Evolutionary conservation across 2,113 vertebrate species (phyloP).

Genomic region (Centropus unirufus): DNA sequence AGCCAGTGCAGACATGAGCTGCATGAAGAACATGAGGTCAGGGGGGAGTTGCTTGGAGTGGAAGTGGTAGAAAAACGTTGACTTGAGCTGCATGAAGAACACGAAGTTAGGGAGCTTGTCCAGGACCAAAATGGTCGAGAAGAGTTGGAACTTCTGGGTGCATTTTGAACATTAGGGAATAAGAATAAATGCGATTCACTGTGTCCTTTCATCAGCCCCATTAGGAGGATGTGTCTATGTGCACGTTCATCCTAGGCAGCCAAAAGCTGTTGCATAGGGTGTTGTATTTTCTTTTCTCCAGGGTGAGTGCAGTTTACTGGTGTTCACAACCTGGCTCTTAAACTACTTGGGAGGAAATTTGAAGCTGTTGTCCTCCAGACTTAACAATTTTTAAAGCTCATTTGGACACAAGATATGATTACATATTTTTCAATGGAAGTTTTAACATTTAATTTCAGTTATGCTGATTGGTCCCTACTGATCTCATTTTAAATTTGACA

Average conservation of each 20-base stretch:
- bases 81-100: background rate
- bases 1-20: background rate
- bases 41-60: background rate
- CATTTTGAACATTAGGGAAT: background rate
- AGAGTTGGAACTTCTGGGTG: background rate
- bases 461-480: background rate
- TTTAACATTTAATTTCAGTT: background rate
- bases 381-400: background rate
- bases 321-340: background rate
- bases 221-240: background rate
- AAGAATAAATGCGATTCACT: background rate
- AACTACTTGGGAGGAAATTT: background rate
- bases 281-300: background rate
- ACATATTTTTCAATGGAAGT: background rate
- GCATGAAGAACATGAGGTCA: background rate
- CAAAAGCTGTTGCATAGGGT: background rate
- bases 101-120: background rate
- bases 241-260: background rate
- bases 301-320: background rate
- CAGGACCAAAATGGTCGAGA: background rate
- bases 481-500: background rate
- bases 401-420: background rate
- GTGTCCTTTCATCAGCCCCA: background rate
- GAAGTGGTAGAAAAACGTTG: background rate
- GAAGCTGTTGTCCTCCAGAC: background rate